phyloP scores from a whole-genome alignment of 2,797 vertebrate genomes.

The Lagodon rhomboides region DNA sequence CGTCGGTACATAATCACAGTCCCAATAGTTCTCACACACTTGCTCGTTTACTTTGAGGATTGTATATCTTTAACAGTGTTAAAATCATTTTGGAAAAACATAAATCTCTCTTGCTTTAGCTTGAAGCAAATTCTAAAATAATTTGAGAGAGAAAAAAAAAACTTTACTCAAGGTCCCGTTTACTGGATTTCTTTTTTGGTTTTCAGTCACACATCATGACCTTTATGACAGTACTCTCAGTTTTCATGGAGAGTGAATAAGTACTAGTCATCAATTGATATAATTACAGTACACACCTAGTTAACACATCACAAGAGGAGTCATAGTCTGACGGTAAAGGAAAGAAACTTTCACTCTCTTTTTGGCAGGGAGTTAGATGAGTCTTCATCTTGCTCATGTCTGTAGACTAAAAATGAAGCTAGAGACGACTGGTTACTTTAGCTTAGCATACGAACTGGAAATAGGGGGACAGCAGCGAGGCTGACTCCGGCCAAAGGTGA shows the following conservation, averaged over 20 bases:
- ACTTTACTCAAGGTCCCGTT: neutral
- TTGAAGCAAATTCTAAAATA: neutral
- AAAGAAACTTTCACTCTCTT: neutral
- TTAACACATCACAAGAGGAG: neutral
- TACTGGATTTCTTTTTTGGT: neutral
- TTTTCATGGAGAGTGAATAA: neutral
- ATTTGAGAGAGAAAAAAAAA: neutral
- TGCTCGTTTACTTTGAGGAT: neutral
- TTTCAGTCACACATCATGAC: neutral
- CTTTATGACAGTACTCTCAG: neutral
- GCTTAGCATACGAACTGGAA: conserved; percentile 6
- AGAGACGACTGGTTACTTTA: neutral
- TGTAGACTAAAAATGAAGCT: neutral
- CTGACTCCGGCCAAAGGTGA: neutral
- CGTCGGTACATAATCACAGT: neutral
- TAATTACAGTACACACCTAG: neutral
- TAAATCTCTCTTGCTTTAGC: neutral
- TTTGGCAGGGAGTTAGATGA: neutral
- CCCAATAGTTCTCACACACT: neutral
- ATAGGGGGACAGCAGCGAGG: neutral
- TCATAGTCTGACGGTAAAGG: neutral
- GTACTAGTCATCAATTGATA: neutral
- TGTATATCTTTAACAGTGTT: neutral
- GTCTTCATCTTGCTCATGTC: neutral
- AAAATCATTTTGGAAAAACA: neutral